Evolutionary conservation across 2,888 invertebrate genomes (phyloP), one percentile per base, ranked within the genome.

Genomic region (Synanthedon vespiformis): DNA sequence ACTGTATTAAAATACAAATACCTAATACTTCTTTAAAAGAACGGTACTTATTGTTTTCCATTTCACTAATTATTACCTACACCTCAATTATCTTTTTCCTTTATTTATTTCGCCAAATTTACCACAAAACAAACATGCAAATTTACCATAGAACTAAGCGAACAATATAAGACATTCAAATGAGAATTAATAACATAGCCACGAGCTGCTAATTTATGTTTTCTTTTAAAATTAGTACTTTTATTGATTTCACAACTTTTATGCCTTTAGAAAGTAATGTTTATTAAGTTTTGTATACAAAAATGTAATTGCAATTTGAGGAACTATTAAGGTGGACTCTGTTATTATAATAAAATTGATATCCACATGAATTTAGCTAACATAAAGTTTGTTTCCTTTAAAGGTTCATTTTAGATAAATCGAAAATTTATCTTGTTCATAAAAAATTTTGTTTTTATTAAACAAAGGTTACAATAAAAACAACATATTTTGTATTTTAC

Each of bases 151-250:
- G 12, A 12, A 13, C 13, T 44, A 10, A 34, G 10, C 34, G 34
- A 34, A 34, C 34, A 44, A 44, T 44, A 14, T 44, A 44, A 44
- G 6, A 12, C 61, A 59, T 57, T 61, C 56, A 69, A 70, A 65
- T 65, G 68, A 74, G 70, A 65, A 62, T 56, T 78, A 80, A 80
- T 77, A 69, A 72, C 64, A 75, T 61, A 67, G 62, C 62, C 65
- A 60, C 60, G 69, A 78, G 70, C 72, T 76, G 79, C 70, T 80
- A 77, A 81, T 76, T 74, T 64, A 65, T 68, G 70, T 74, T 66
- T 56, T 62, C 65, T 66, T 68, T 68, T 68, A 64, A 60, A 54
- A 79, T 79, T 77, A 80, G 69, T 62, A 61, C 57, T 56, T 63
- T 66, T 73, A 72, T 77, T 72, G 68, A 72, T 74, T 75, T 72